These are phyloP conservation scores for Bembecia ichneumoniformis DNA, from an alignment of 2,888 invertebrate genomes.

Conservation along the genomic window DNA sequence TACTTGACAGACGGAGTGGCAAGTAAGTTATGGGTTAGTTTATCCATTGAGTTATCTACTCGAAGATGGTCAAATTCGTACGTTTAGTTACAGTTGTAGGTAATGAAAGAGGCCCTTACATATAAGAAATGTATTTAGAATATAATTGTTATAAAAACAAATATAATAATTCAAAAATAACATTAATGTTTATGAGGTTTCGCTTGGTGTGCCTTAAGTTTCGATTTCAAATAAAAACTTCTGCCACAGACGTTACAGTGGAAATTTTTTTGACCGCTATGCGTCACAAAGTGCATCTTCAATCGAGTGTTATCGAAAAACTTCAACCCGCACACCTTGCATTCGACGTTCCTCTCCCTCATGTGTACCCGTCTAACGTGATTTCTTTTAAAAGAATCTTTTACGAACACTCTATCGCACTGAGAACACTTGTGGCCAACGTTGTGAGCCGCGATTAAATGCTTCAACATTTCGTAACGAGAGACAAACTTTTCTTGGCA, in stretches of 20 bases:
- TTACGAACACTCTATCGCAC: constrained; percentile 31
- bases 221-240: constrained; percentile 67
- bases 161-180: too few relatives aligned
- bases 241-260: constrained; percentile 69
- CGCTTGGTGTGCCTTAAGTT: constrained; percentile 53
- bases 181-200: too few relatives aligned
- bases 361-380: constrained; percentile 34
- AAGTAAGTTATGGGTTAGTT: too few relatives aligned
- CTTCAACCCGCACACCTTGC: constrained; percentile 30
- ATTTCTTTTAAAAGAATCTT: constrained; percentile 27
- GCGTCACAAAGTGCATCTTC: constrained; percentile 51
- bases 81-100: too few relatives aligned
- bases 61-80: too few relatives aligned
- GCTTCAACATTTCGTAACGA: constrained; percentile 23
- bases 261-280: constrained; percentile 53
- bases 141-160: too few relatives aligned
- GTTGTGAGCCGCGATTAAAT: constrained; percentile 24
- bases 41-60: too few relatives aligned
- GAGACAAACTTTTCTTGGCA: constrained; percentile 28
- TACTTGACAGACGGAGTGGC: too few relatives aligned
- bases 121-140: too few relatives aligned
- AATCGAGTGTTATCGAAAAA: constrained; percentile 31
- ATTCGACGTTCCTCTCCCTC: constrained; percentile 32
- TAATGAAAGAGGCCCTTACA: too few relatives aligned
- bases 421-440: constrained; percentile 26